Base-by-base conservation (phyloP, 1,140 invertebrate genomes). In the Homarus americanus region DNA sequence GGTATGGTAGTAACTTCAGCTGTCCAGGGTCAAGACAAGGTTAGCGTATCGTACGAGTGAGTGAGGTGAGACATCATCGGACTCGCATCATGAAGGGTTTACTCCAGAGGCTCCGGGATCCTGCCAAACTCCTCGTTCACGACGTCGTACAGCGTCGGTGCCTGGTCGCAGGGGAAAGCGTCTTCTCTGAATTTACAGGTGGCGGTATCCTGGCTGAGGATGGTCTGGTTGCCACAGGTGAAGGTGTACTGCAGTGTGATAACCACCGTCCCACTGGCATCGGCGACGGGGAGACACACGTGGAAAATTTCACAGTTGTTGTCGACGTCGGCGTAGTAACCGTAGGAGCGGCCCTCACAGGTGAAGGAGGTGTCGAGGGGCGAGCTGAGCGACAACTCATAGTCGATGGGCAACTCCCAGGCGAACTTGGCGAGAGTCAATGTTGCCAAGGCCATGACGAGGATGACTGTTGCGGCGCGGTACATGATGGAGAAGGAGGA, bases 191-290 rank as follows among this genome's bases (percentile, higher is more conserved):
- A 93, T 94, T 98, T 97, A 93, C 97, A 98, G 0, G 97, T 98
- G 0, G 97, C 94, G 1, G 96, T 96, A 69, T 97, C 97, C 95
- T 98, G 98, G 93, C 97, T 98, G 94, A 98, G 98, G 93, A 98
- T 97, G 4, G 98, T 98, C 28, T 97, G 97, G 93, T 98, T 98
- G 10, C 97, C 97, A 93, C 97, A 98, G 2, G 98, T 94, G 93
- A 98, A 98, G 2, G 97, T 98, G 5, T 97, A 97, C 94, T 98
- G 97, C 10, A 76, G n/a, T 10, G 41, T 84, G 1, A 38, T 2
- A 1, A 63, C 41, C 32, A 80, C 66, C 1, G 44, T 76, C 32
- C 93, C 93, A 4, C 36, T 20, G 73, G 76, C 83, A 80, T 93
- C 85, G 28, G n/a, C 32, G 34, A 92, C 82, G 2, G 88, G 80